Evolutionary conservation across 2,888 invertebrate species (phyloP), one percentile per base, ranked within the genome.

Genomic region (Asteroscopus sphinx): DNA sequence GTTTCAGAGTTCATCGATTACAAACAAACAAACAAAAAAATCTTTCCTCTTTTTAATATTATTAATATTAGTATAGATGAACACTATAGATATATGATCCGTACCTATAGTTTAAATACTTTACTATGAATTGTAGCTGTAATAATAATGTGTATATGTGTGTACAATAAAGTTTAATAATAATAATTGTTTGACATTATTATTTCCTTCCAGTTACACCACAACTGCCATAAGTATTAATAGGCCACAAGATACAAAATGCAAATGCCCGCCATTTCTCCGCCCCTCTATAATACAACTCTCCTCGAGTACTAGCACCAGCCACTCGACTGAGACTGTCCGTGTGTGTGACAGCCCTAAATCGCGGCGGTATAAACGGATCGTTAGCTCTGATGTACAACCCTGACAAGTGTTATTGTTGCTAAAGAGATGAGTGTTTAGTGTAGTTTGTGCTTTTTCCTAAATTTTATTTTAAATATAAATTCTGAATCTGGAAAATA

Each of bases 311-410:
- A 48, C 47, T 69, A 5, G 56, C 36, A 46, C 48, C 11, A 54
- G 42, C 47, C 63, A 69, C 74, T 74, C 68, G 63, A 70, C 59
- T 59, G 49, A 32, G 11, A 46, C 52, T 42, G 44, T 40, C 56
- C 60, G 54, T 73, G 72, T 72, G 48, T 49, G 64, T 75, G 76
- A 53, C 73, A 55, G 55, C 64, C 52, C 59, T 67, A 67, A 65
- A 70, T 67, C 67, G 52, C 26, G 8, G 13, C 26, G 21, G 52
- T 58, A 66, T 66, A 66, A 70, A 70, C 52, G 35, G 44, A 66
- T 58, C 71, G 67, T 67, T 67, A 70, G 40, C 48, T 37, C 40
- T 70, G 67, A 67, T 57, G 40, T 58, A 70, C 66, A 45, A 33
- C 39, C 42, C 46, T 39, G 28, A 44, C 46, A 32, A 54, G 54